phyloP scores from a whole-genome alignment of 2,113 vertebrate genomes.

The Rhineura floridana region DNA sequence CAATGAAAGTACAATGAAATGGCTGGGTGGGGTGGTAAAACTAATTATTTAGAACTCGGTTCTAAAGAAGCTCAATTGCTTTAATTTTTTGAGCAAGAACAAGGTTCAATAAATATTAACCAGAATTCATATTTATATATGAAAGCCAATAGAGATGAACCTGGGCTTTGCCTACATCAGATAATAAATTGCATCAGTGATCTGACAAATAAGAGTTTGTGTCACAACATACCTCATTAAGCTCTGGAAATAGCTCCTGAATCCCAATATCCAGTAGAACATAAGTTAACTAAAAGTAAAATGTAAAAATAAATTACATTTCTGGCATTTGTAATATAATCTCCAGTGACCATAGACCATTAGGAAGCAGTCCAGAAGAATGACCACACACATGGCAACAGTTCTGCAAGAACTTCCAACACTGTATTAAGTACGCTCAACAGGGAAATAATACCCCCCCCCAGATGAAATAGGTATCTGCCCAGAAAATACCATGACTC shows the following conservation, averaged over 20 bases:
- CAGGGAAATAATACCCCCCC: too few species aligned
- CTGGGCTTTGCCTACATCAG: background rate
- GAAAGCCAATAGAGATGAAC: too few species aligned
- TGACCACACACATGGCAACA: background rate
- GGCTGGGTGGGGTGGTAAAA: background rate
- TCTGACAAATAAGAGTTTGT: background rate
- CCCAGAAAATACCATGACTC: background rate
- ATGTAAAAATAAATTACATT: constrained; percentile 25
- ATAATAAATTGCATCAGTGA: background rate
- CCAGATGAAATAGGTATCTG: background rate
- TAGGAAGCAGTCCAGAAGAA: background rate
- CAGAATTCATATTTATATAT: too few species aligned
- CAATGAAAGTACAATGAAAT: background rate
- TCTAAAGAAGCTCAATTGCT: background rate
- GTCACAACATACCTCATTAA: constrained; percentile 80
- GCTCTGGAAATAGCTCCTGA: constrained; percentile 93
- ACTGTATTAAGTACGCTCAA: background rate
- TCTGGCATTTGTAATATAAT: background rate
- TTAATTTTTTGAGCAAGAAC: background rate
- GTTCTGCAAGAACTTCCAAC: background rate
- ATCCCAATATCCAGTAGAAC: constrained; percentile 91
- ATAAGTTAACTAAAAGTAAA: constrained; percentile 87
- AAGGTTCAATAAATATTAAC: too few species aligned
- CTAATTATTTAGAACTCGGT: background rate
- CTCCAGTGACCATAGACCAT: background rate